Evolutionary conservation across 2,113 vertebrate genomes (phyloP).

Genomic region (Onychorhynchus coronatus): DNA sequence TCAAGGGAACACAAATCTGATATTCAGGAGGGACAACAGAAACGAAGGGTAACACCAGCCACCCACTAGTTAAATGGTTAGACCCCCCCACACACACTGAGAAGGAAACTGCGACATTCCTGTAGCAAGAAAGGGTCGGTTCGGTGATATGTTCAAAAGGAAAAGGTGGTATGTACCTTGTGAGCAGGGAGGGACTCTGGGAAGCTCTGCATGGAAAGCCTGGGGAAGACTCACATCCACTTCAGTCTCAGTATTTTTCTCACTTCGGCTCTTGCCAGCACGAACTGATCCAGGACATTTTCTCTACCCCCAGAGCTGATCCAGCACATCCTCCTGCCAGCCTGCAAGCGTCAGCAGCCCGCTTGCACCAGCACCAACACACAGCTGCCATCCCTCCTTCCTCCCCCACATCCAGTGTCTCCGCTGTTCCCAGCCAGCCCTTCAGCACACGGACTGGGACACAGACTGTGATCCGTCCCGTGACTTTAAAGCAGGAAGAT

Average conservation of each 20-base stretch:
- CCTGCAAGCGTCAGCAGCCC: neutral
- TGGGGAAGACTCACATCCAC: neutral
- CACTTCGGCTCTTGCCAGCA: neutral
- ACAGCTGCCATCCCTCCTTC: neutral
- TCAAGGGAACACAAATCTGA: neutral
- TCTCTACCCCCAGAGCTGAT: constrained; percentile 36
- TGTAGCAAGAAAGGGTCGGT: neutral
- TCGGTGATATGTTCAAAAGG: neutral
- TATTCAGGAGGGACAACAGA: neutral
- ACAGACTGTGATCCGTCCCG: neutral
- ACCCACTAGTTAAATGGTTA: neutral
- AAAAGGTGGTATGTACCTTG: neutral
- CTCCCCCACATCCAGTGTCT: neutral
- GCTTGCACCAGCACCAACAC: neutral
- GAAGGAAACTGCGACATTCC: neutral
- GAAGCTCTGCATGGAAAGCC: neutral
- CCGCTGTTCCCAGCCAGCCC: neutral
- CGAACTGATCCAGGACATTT: constrained; percentile 12
- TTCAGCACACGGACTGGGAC: rapidly evolving
- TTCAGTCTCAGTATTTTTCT: neutral
- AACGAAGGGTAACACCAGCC: neutral
- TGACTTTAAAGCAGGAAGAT: neutral
- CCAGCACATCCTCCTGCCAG: constrained; percentile 13
- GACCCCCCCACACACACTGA: neutral
- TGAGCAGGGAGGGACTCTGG: neutral